A percentile compares a stretch with the other conserved stretches of the same genome.
Evolutionary conservation across 35 echinoderm and acorn worm species (phyloP).

Genomic region (Lytechinus variegatus): DNA sequence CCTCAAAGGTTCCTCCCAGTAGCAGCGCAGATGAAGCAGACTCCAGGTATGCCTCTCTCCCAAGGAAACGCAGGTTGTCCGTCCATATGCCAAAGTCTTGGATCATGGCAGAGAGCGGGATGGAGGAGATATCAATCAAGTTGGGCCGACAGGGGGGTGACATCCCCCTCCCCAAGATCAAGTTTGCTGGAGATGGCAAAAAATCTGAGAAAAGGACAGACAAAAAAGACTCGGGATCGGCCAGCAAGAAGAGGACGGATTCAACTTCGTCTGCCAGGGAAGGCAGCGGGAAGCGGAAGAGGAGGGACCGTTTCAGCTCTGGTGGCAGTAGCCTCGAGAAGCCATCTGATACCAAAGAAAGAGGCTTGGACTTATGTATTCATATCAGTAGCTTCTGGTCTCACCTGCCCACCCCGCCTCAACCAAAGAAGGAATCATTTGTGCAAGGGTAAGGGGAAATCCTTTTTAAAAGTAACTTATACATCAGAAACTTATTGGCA

Average conservation of each 20-base stretch:
- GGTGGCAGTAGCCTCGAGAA: constrained; percentile 34
- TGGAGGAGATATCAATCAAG: constrained; percentile 72
- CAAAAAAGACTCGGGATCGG: background rate
- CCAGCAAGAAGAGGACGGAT: background rate
- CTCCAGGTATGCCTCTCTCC: background rate
- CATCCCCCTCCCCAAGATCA: constrained; percentile 40
- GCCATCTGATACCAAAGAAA: constrained; percentile 41
- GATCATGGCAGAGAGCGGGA: constrained; percentile 81
- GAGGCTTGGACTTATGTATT: constrained; percentile 51
- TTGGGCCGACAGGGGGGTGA: constrained; percentile 31
- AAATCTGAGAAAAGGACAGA: background rate
- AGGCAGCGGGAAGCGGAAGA: constrained; percentile 32
- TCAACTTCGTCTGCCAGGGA: background rate
- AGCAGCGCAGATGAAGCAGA: background rate
- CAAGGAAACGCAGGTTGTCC: background rate
- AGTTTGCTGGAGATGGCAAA: background rate
- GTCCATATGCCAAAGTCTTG: constrained; percentile 28
- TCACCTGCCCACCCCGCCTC: constrained; percentile 70
- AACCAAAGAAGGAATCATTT: constrained; percentile 67
- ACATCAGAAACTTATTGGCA: no score
- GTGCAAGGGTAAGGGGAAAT: constrained; percentile 46
- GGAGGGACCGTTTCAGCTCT: constrained; percentile 5
- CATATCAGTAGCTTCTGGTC: constrained; percentile 58
- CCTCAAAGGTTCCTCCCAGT: background rate
- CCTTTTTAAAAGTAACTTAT: no score